Evolutionary conservation across 2,113 vertebrate species (phyloP).

Genomic region (Euleptes europaea): DNA sequence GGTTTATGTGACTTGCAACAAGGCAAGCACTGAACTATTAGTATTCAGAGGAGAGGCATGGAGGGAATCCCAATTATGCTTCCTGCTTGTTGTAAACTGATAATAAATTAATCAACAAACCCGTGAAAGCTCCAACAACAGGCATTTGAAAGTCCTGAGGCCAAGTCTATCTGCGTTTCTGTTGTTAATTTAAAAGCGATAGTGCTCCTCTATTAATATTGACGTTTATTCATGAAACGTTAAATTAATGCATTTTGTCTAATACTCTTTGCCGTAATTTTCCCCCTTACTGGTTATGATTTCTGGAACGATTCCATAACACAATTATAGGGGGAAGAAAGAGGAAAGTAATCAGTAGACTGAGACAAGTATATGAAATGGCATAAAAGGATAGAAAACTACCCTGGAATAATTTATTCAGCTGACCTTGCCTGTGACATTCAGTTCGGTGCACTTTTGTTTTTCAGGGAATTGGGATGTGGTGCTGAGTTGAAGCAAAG

Average conservation of each 20-base stretch:
- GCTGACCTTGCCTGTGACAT: conserved; percentile 1
- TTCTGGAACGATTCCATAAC: neutral
- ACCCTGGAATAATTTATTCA: neutral
- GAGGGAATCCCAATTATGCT: neutral
- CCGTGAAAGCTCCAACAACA: conserved; percentile 7
- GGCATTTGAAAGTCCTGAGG: conserved; percentile 14
- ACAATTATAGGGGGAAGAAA: neutral
- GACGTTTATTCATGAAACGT: conserved; percentile 2
- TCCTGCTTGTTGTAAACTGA: conserved; percentile 16
- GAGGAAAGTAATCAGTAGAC: neutral
- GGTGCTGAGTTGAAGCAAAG: neutral
- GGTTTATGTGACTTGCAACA: too few relatives aligned
- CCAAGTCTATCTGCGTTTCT: neutral
- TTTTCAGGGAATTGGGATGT: neutral
- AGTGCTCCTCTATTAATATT: neutral
- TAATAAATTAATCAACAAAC: conserved; percentile 20
- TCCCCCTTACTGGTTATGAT: neutral
- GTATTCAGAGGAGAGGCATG: neutral
- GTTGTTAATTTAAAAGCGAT: conserved; percentile 19
- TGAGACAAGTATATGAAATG: conserved; percentile 14
- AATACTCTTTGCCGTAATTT: conserved; percentile 16
- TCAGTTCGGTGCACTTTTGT: neutral
- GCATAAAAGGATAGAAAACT: conserved; percentile 3
- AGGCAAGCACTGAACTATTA: neutral
- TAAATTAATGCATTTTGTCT: conserved; percentile 27